Percentiles rank a stretch among this genome's conserved stretches.
phyloP scores from a whole-genome alignment of 2,888 invertebrate genomes.

The Agrenia bidenticulata region DNA sequence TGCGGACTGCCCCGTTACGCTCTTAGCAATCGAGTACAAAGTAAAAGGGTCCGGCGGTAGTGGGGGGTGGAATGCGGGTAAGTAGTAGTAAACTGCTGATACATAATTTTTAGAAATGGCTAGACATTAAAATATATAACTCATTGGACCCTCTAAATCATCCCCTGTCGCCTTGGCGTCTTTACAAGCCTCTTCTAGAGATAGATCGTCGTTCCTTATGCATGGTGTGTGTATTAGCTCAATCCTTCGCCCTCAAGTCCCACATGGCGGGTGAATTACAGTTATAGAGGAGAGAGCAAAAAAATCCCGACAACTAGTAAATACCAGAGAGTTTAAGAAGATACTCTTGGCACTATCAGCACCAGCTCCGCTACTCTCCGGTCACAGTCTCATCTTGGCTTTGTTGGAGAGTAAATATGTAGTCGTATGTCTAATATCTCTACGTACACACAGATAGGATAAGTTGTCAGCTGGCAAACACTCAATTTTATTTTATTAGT shows the following conservation, averaged over 20 bases:
- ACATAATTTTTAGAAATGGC: no score
- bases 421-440: background rate
- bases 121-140: background rate
- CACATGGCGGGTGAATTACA: background rate
- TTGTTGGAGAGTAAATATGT: background rate
- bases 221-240: no score
- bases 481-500: constrained; percentile 21
- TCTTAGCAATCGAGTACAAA: constrained; percentile 70
- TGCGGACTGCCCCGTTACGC: constrained; percentile 64
- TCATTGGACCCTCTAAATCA: no score
- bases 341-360: no score
- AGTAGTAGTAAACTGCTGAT: constrained; percentile 14
- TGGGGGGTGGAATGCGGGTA: constrained; percentile 71
- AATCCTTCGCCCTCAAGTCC: no score
- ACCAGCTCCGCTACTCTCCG: no score
- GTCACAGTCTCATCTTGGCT: no score
- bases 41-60: constrained; percentile 63
- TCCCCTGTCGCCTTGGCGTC: no score
- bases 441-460: no score
- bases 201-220: no score
- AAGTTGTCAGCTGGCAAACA: constrained; percentile 22
- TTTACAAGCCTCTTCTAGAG: no score
- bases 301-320: background rate
- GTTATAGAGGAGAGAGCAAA: no score
- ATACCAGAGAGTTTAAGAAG: background rate